Percentiles rank a stretch among this genome's conserved stretches.
These are phyloP conservation scores for Anadara kagoshimensis DNA, from an alignment of 1,140 invertebrate species.

Conservation along the genomic window DNA sequence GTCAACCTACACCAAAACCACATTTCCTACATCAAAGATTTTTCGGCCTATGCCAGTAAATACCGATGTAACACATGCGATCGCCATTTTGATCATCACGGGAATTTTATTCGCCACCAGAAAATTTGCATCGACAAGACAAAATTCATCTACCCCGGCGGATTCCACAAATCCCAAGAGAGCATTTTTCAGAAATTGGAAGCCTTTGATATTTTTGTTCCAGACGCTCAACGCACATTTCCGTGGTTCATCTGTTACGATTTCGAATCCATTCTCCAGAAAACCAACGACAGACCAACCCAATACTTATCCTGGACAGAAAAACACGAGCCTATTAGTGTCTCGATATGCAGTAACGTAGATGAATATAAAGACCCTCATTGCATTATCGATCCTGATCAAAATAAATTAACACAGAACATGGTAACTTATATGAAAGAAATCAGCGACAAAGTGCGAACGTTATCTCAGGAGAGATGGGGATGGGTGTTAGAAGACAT, in stretches of 20 bases:
- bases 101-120: neutral
- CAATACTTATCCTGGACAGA: constrained; percentile 10
- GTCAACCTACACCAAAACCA: constrained; percentile 13
- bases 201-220: constrained; percentile 8
- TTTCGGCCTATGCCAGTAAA: constrained; percentile 6
- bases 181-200: constrained; percentile 27
- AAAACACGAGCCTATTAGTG: constrained; percentile 6
- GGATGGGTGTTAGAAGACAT: neutral
- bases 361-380: constrained; percentile 1
- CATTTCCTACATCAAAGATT: constrained; percentile 13
- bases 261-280: constrained; percentile 16
- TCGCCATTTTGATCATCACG: neutral
- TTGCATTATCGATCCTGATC: constrained; percentile 13
- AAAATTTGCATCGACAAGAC: constrained; percentile 12
- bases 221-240: neutral
- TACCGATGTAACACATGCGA: constrained; percentile 26
- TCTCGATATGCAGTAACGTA: constrained; percentile 20
- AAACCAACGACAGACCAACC: neutral
- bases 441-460: neutral
- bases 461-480: neutral
- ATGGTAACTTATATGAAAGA: constrained; percentile 25
- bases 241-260: constrained; percentile 28
- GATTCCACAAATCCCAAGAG: neutral
- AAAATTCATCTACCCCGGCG: constrained; percentile 9
- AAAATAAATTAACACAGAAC: neutral